A percentile compares a stretch with the other conserved stretches of the same genome.
These are phyloP conservation scores for Peromyscus californicus DNA, from an alignment of 2,113 vertebrate genomes.

Conservation along the genomic window DNA sequence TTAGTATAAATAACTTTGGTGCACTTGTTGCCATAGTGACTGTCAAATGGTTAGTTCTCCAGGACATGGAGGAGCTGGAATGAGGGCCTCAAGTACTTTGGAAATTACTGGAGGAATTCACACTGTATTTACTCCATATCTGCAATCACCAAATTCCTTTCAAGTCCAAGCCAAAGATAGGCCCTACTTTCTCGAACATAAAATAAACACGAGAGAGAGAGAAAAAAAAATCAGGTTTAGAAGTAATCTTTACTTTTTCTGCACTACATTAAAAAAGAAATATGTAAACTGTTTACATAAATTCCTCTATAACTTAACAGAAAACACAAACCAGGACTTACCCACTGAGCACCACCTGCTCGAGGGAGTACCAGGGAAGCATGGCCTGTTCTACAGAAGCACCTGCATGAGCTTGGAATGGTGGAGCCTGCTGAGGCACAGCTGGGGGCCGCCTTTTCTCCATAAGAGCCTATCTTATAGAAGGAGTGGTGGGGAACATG, in stretches of 20 bases:
- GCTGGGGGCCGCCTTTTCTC: neutral
- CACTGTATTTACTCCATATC: neutral
- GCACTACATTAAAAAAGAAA: neutral
- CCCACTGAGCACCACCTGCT: neutral
- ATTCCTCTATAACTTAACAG: neutral
- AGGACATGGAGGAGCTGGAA: neutral
- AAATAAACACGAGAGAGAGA: neutral
- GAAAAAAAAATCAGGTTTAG: neutral
- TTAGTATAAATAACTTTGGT: neutral
- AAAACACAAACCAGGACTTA: slow-evolving; percentile 34
- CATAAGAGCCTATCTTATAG: neutral
- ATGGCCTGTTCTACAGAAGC: neutral
- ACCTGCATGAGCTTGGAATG: neutral
- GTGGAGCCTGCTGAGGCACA: neutral
- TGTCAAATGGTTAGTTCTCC: neutral
- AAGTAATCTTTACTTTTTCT: slow-evolving; percentile 30
- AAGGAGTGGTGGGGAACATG: neutral
- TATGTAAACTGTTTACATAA: neutral
- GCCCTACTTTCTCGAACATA: slow-evolving; percentile 30
- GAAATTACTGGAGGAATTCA: slow-evolving; percentile 11
- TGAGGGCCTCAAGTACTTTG: neutral
- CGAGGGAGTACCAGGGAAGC: neutral
- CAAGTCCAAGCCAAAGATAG: slow-evolving; percentile 48
- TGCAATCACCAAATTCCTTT: slow-evolving; percentile 36
- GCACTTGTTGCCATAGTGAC: neutral